Evolutionary conservation across 1,140 invertebrate species (phyloP), one percentile per base, ranked within the genome.

Genomic region (Pseudomyrmex dendroicus): DNA sequence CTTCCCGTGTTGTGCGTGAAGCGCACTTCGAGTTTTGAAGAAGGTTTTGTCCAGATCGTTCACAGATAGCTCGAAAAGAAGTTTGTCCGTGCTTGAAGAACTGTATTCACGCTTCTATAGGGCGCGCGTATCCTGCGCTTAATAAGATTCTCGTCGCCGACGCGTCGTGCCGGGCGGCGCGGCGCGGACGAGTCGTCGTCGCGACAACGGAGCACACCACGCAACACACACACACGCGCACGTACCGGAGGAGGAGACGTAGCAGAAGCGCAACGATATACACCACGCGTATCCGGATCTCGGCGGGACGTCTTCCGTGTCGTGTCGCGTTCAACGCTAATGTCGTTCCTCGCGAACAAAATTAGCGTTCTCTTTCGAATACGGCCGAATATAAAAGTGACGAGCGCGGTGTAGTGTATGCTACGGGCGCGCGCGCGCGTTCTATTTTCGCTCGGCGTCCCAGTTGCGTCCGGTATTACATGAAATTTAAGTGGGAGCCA

Each of bases 401-500:
- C 35, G 35, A 35, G 35, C 35, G 35, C 35, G 35, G 35, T 35
- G 35, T 35, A 35, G 35, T 35, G n/a, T n/a, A n/a, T n/a, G 35
- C 35, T 35, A 35, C 44, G 48, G 22, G 2, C 59, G 17, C 50
- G 63, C 70, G 78, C 35, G n/a, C 46, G 67, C 78, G 17, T 82
- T 82, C 72, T 74, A 74, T 82, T 82, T 74, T 74, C n/a, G 46
- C 44, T 2, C 66, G 44, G 76, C 66, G 76, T n/a, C 66, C 76
- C 54, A 80, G 66, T 80, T 72, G 66, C 44, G 76, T 72, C 35
- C 76, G 54, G 22, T 46, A 80, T 80, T 80, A 80, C 54, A 72
- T 80, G 66, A 80, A 80, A 80, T 80, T 80, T 80, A 80, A 80
- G 66, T 80, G 56, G 44, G 59, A 80, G 66, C 72, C 76, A 80